Percentiles rank a stretch among this genome's conserved stretches.
Conservation (phyloP, 2,113 vertebrate genomes). For the Urocitellus parryii region DNA sequence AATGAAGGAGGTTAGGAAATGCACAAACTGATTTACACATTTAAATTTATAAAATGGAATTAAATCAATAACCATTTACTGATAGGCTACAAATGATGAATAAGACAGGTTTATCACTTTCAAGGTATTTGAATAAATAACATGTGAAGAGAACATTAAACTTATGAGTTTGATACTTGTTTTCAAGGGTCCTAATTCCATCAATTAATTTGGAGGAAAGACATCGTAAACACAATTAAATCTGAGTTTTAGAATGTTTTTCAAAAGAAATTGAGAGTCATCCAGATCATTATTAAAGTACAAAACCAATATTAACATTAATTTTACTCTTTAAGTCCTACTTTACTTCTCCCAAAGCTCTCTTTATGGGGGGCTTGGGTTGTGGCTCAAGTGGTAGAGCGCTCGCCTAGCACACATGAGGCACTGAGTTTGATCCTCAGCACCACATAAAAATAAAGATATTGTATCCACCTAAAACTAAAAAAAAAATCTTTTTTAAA, state of each 20-base stretch:
- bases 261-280: conserved; percentile 16
- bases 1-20: conserved; percentile 49
- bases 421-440: too few relatives aligned
- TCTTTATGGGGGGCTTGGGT: not conserved
- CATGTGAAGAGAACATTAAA: conserved; percentile 37
- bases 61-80: conserved; percentile 41
- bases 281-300: not conserved
- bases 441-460: too few relatives aligned
- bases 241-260: conserved; percentile 56
- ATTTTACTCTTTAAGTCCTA: conserved; percentile 49
- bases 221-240: conserved; percentile 17
- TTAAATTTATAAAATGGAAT: conserved; percentile 53
- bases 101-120: conserved; percentile 16
- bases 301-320: conserved; percentile 42
- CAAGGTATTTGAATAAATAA: conserved; percentile 33
- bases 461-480: too few relatives aligned
- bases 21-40: conserved; percentile 25
- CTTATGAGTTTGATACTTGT: not conserved
- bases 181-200: conserved; percentile 35
- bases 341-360: conserved; percentile 26
- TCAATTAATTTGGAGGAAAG: conserved; percentile 40
- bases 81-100: not conserved
- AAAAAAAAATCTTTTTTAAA: too few relatives aligned
- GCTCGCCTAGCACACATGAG: too few relatives aligned
- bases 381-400: too few relatives aligned